Evolutionary conservation across 2,113 vertebrate genomes (phyloP).

Genomic region (Piprites chloris): DNA sequence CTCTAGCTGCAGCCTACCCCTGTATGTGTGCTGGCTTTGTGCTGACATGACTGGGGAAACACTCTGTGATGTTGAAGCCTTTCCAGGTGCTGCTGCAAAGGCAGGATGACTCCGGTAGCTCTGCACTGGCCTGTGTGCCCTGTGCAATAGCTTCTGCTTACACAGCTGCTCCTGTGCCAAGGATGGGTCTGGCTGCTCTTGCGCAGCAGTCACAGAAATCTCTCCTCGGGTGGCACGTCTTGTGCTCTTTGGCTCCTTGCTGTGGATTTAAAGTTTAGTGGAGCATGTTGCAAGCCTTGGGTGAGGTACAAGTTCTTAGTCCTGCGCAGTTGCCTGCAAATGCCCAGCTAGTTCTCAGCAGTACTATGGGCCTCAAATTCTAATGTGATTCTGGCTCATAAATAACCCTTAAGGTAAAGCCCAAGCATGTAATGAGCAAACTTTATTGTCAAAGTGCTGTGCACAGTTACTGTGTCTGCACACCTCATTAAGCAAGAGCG

Average conservation of each 20-base stretch:
- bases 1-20: background rate
- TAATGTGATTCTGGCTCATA: background rate
- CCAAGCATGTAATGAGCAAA: background rate
- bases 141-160: background rate
- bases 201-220: rapidly evolving
- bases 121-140: background rate
- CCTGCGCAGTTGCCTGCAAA: background rate
- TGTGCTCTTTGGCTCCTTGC: background rate
- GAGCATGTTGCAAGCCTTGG: background rate
- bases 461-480: background rate
- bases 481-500: background rate
- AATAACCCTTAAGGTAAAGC: background rate
- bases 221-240: rapidly evolving
- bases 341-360: background rate
- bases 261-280: background rate
- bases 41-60: background rate
- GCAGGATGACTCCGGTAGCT: background rate
- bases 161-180: rapidly evolving
- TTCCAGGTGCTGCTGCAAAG: background rate
- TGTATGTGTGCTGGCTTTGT: background rate
- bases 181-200: background rate
- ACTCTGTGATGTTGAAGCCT: background rate
- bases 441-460: background rate
- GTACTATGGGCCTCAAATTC: background rate
- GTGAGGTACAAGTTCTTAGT: background rate